Base-by-base conservation (phyloP, 2,888 invertebrate genomes). In the Epirrita christyi region DNA sequence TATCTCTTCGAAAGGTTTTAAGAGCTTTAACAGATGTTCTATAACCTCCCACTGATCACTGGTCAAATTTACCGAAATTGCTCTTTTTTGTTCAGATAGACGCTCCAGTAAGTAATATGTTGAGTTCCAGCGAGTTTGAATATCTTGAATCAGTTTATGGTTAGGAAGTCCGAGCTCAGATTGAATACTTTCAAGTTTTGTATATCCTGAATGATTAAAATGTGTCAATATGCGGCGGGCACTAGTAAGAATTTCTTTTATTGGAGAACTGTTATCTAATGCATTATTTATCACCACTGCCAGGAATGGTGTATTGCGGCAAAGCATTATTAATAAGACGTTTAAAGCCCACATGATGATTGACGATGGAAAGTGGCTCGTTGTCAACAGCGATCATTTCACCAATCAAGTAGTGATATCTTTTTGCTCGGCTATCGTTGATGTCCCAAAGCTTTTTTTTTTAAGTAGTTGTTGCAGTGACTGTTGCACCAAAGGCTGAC, bases 121-220 rank as follows among this genome's bases (percentile, higher is more conserved):
- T 32, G 32, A 32, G 32, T 32, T 32, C 32, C 32, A 32, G 32
- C 32, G 7, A 32, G 32, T 32, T 32, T 32, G 32, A 32, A 32
- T 32, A 32, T 32, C 32, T 32, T 32, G 32, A 32, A 14, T 11
- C 27, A 46, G 51, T 42, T 15, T 44, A 21, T 21, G 28, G n/a
- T 52, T 52, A 43, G 46, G 43, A 32, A 52, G 46, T 34, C 36
- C 36, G 36, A 40, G 45, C 43, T 41, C 38, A 37, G 14, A 42
- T 41, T 38, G 21, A 54, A 42, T 21, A 34, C 36, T 36, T 21
- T 46, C 36, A 46, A 46, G 46, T 46, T 46, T 46, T 36, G 36
- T 45, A 21, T 44, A 42, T 36, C 11, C 28, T 27, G 28, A 28
- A 32, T 44, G 32, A 32, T 32, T 32, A 32, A 32, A 32, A 32